Evolutionary conservation across 1,140 invertebrate species (phyloP).

Genomic region (Drosophila bifasciata): DNA sequence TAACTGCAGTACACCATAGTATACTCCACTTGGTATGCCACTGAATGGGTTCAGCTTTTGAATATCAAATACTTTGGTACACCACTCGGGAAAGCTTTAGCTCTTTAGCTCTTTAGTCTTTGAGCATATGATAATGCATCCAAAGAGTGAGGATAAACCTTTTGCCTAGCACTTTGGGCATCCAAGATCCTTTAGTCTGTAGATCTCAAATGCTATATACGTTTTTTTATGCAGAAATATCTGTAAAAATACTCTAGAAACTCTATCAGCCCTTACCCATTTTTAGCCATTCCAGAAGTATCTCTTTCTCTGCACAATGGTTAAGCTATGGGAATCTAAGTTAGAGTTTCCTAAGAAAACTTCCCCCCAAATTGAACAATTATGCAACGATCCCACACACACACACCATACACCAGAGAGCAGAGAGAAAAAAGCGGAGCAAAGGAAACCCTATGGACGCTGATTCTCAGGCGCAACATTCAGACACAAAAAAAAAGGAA

Average conservation of each 20-base stretch:
- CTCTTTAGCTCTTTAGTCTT: too few species aligned
- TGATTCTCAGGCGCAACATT: constrained; percentile 48
- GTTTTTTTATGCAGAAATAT: too few species aligned
- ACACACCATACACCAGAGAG: background rate
- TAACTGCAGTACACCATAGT: constrained; percentile 13
- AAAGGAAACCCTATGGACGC: constrained; percentile 64
- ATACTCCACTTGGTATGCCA: constrained; percentile 47
- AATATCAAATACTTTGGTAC: constrained; percentile 17
- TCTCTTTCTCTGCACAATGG: background rate
- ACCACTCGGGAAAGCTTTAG: too few species aligned
- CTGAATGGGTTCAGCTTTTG: constrained; percentile 7
- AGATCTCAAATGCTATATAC: too few species aligned
- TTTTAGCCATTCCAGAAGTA: constrained; percentile 1
- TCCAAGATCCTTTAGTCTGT: too few species aligned
- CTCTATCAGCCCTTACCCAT: too few species aligned
- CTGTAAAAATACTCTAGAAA: too few species aligned
- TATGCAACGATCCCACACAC: constrained; percentile 22
- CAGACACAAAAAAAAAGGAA: constrained; percentile 4
- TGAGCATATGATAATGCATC: too few species aligned
- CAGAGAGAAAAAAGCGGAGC: constrained; percentile 1
- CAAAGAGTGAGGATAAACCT: too few species aligned
- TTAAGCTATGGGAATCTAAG: constrained; percentile 5
- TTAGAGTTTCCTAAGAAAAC: constrained; percentile 34
- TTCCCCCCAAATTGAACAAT: background rate
- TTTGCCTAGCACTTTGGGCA: background rate